Evolutionary conservation across 2,888 invertebrate species (phyloP), one percentile per base, ranked within the genome.

Genomic region (Tribolium freemani): DNA sequence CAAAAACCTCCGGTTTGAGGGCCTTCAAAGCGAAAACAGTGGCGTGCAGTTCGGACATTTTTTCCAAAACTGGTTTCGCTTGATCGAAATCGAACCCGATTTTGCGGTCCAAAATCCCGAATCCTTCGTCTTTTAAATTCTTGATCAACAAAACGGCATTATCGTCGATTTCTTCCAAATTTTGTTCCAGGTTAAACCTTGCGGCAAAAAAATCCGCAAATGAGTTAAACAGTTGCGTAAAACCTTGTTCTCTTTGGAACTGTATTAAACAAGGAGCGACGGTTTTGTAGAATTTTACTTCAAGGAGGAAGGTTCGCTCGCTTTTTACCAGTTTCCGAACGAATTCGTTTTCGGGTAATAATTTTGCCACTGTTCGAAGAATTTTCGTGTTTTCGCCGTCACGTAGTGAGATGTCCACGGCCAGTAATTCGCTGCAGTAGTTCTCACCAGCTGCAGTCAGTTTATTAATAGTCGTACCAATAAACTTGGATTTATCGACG

Each of bases 401-500:
- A 57, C 75, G 64, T 8, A 87, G 69, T 70, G 80, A 83, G 0
- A 87, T 48, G 11, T 79, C 77, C 1, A 83, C 76, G 1, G 85
- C 83, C 0, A 90, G 76, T 82, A 90, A 89, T 0, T 88, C 80
- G 75, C 90, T 90, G 0, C 90, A 90, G 79, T 90, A 90, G 79
- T 90, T 90, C 75, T 90, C 90, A 1, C 90, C 90, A 0, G 87
- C 86, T 13, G 87, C 87, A 31, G 88, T 87, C 13, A 88, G 80
- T 72, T 83, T 84, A 26, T 8, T n/a, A 1, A 38, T n/a, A 38
- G 38, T n/a, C 9, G 38, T 9, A 38, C 38, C n/a, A 3, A 38
- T n/a, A 3, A 38, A 38, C 0, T 38, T 38, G 1, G 38, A 38
- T 8, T 38, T 38, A 2, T 38, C 38, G 8, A 38, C 38, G 3